phyloP scores from a whole-genome alignment of 1,140 invertebrate genomes.

The Cecropterus lyciades region DNA sequence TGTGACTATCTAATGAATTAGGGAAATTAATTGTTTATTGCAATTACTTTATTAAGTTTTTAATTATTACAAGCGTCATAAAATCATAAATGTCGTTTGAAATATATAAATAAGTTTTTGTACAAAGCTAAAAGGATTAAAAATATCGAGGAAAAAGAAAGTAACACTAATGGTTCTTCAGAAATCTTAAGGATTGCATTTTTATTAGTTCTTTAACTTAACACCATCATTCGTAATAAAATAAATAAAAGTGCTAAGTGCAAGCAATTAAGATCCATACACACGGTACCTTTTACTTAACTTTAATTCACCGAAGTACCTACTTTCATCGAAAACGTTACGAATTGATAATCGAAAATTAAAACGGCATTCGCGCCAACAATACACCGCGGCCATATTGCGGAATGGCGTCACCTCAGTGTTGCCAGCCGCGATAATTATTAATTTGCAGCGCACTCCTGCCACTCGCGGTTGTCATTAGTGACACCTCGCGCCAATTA shows the following conservation, averaged over 20 bases:
- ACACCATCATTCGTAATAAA: neutral
- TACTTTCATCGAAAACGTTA: constrained; percentile 28
- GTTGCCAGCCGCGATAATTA: constrained; percentile 81
- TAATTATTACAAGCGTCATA: no score
- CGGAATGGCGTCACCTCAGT: constrained; percentile 62
- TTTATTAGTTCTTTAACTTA: constrained; percentile 2
- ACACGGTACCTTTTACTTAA: no score
- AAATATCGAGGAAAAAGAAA: no score
- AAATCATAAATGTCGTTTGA: no score
- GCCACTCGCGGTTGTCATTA: constrained; percentile 75
- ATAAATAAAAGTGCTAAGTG: no score
- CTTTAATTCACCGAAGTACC: no score
- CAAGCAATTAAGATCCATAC: no score
- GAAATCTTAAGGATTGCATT: neutral
- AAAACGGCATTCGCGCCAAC: constrained; percentile 63
- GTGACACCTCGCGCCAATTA: constrained; percentile 82
- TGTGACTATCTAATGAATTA: constrained; percentile 19
- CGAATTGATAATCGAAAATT: constrained; percentile 61
- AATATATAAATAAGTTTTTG: no score
- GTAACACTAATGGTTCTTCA: no score
- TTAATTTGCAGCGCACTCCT: constrained; percentile 77
- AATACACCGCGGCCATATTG: constrained; percentile 75
- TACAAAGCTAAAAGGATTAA: no score
- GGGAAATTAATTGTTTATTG: no score
- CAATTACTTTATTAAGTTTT: no score